These are phyloP conservation scores for Myotis findleyi DNA, from an alignment of 2,797 vertebrate genomes.

Conservation along the genomic window DNA sequence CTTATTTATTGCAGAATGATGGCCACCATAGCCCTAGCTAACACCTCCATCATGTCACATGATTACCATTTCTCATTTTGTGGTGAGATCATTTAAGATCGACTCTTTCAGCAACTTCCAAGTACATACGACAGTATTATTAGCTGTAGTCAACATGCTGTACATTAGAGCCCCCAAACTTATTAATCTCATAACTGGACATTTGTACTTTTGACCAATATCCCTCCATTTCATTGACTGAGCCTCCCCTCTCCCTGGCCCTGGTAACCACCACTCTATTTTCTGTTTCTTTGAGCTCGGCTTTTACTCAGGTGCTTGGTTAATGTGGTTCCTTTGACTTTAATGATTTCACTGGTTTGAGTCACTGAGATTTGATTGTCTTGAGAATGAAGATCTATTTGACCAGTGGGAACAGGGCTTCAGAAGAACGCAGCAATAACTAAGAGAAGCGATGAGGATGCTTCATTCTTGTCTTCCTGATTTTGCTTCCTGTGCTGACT, in stretches of 20 bases:
- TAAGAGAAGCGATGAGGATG: background rate
- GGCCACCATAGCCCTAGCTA: background rate
- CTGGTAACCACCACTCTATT: background rate
- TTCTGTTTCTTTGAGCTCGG: background rate
- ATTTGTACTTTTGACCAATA: background rate
- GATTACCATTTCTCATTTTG: background rate
- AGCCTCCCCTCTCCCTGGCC: background rate
- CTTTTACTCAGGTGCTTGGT: background rate
- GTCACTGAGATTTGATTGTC: slow-evolving; percentile 7
- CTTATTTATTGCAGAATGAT: background rate
- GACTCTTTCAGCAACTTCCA: background rate
- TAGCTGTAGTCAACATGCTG: background rate
- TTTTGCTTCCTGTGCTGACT: background rate
- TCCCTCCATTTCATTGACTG: background rate
- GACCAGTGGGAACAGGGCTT: background rate
- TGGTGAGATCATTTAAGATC: slow-evolving; percentile 5
- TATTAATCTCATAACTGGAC: background rate
- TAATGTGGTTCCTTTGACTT: background rate
- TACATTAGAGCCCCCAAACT: background rate
- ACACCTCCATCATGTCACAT: background rate
- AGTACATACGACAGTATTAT: background rate
- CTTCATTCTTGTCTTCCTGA: background rate
- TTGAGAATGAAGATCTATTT: slow-evolving; percentile 8
- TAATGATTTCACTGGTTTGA: background rate
- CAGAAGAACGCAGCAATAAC: background rate